Evolutionary conservation across 1,140 invertebrate species (phyloP).

Genomic region (Nebria ingens): DNA sequence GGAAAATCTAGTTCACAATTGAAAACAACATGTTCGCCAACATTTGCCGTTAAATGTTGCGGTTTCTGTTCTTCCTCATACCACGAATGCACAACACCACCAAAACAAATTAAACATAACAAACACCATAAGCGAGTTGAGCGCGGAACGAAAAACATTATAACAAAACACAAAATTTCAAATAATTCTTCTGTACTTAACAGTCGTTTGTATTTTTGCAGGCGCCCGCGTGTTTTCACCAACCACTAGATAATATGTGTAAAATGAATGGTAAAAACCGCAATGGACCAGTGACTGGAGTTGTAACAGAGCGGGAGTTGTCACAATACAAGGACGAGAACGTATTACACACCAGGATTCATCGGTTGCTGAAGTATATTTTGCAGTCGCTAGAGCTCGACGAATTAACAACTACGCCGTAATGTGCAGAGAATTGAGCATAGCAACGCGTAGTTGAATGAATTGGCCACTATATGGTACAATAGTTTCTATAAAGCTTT

Average conservation of each 20-base stretch:
- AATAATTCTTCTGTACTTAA: no score
- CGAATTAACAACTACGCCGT: no score
- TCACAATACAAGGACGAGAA: no score
- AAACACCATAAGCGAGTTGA: not conserved
- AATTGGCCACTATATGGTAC: not conserved
- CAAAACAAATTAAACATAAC: constrained; percentile 7
- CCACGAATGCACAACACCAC: constrained; percentile 18
- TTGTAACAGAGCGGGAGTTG: not conserved
- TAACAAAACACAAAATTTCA: no score
- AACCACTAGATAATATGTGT: not conserved
- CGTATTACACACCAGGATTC: not conserved
- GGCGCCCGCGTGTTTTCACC: not conserved
- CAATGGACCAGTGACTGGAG: not conserved
- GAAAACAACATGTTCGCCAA: constrained; percentile 78
- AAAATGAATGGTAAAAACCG: not conserved
- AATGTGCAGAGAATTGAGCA: no score
- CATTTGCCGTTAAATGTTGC: constrained; percentile 61
- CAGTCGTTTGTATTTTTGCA: no score
- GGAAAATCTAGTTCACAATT: constrained; percentile 87
- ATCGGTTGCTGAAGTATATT: no score
- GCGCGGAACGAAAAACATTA: not conserved
- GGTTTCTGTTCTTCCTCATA: constrained; percentile 47
- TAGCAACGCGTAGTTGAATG: no score
- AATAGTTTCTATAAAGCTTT: not conserved
- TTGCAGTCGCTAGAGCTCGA: no score